Base-by-base conservation (phyloP, 2,888 invertebrate species). In the Mayetiola destructor region DNA sequence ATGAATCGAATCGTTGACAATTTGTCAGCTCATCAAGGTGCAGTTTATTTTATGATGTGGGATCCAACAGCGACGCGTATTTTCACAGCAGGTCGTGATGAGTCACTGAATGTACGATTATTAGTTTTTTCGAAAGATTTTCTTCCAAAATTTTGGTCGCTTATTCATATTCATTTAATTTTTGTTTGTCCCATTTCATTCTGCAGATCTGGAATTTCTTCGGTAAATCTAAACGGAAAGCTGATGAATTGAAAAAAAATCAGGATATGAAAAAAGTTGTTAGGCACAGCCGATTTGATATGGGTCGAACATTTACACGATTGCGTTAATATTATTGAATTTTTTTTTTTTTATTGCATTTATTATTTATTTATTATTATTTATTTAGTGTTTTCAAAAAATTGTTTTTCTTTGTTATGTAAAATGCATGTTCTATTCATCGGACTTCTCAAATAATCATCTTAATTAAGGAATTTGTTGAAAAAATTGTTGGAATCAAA, bases 31-130 rank as follows among this genome's bases (percentile, higher is more conserved):
- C 64, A 66, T 35, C 66, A 67, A 20, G 62, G 64, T 36, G 68
- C 70, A 59, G 67, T 66, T 0, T 60, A 67, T 30, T 71, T 67
- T 60, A 64, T 71, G 61, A 66, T 68, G 63, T 69, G 68, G 70
- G 69, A 65, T 61, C 68, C 70, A 2, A 66, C 66, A 63, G 68
- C 68, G 2, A 65, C 63, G 21, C 66, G 64, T 62, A 61, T 69
- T 59, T 73, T 70, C 5, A 70, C 72, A 2, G 69, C 68, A 35
- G 69, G 71, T 14, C 64, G 68, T 12, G 73, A 74, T 59, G 72
- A 74, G 56, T 68, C 70, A 23, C 62, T 74, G 18, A 39, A 56
- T 42, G n/a, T n/a, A n/a, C n/a, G n/a, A n/a, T n/a, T n/a, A n/a
- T n/a, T n/a, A n/a, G n/a, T 52, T 52, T 52, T n/a, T n/a, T n/a